A percentile compares a stretch with the other conserved stretches of the same genome.
Evolutionary conservation across 2,888 invertebrate genomes (phyloP).

Genomic region (Ganaspis brasiliensis): DNA sequence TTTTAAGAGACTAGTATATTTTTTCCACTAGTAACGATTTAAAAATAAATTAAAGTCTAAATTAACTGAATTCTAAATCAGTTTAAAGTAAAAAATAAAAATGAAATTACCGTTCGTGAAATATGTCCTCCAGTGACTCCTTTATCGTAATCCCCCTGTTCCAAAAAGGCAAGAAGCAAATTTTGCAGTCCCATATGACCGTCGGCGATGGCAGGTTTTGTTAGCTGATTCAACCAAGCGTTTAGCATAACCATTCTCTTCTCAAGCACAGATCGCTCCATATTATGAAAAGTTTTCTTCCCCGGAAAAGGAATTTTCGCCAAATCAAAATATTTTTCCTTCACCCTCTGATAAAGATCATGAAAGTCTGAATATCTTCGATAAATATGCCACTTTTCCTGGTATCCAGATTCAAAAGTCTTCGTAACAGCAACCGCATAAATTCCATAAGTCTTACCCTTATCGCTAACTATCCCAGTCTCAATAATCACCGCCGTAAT

Average conservation of each 20-base stretch:
- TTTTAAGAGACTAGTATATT: too few relatives aligned
- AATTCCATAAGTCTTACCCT: slow-evolving; percentile 92
- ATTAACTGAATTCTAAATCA: slow-evolving; percentile 7
- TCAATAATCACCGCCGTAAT: slow-evolving; percentile 77
- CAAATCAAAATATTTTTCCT: slow-evolving; percentile 91
- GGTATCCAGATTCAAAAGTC: slow-evolving; percentile 84
- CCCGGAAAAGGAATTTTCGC: slow-evolving; percentile 91
- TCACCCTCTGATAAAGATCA: slow-evolving; percentile 91
- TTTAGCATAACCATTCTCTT: slow-evolving; percentile 91
- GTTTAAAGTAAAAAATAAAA: slow-evolving; percentile 47
- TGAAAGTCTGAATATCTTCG: slow-evolving; percentile 97
- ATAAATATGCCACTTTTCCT: slow-evolving; percentile 95
- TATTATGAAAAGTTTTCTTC: slow-evolving; percentile 97
- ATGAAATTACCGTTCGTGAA: slow-evolving; percentile 82
- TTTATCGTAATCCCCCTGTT: slow-evolving; percentile 87
- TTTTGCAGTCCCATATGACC: slow-evolving; percentile 85
- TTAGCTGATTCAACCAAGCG: slow-evolving; percentile 88
- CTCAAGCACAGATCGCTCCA: slow-evolving; percentile 92
- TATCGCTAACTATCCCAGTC: slow-evolving; percentile 89
- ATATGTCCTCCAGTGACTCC: slow-evolving; percentile 84
- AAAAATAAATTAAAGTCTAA: too few relatives aligned
- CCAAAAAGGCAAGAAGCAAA: slow-evolving; percentile 85
- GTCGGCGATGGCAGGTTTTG: slow-evolving; percentile 83
- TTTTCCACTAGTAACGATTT: too few relatives aligned
- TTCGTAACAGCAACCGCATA: slow-evolving; percentile 92